A percentile compares a stretch with the other conserved stretches of the same genome.
Evolutionary conservation across 1,140 invertebrate genomes (phyloP).

Genomic region (Heliconius himera): DNA sequence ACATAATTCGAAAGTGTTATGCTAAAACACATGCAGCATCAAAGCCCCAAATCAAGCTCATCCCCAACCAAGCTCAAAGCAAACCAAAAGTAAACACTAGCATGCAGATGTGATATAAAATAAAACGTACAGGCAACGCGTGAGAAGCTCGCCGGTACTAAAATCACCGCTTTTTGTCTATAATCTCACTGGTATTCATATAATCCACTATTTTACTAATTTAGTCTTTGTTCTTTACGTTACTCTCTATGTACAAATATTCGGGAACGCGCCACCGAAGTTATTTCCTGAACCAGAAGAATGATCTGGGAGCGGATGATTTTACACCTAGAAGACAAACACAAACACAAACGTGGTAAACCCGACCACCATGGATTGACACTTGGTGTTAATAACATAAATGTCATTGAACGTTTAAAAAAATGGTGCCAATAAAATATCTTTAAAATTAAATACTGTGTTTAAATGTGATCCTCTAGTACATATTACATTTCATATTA

Average conservation of each 20-base stretch:
- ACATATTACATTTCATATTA: neutral
- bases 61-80: slow-evolving; percentile 20
- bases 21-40: slow-evolving; percentile 2
- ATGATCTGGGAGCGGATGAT: slow-evolving; percentile 80
- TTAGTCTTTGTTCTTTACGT: slow-evolving; percentile 80
- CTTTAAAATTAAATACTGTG: slow-evolving; percentile 1
- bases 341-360: slow-evolving; percentile 70
- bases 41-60: slow-evolving; percentile 20
- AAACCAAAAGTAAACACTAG: slow-evolving; percentile 38
- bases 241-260: slow-evolving; percentile 73
- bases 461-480: neutral
- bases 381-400: slow-evolving; percentile 33
- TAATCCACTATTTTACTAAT: slow-evolving; percentile 74
- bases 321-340: slow-evolving; percentile 80
- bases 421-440: slow-evolving; percentile 16
- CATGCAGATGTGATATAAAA: slow-evolving; percentile 71
- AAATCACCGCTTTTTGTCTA: slow-evolving; percentile 77
- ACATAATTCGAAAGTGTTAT: neutral
- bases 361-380: slow-evolving; percentile 55
- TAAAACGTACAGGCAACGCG: slow-evolving; percentile 72
- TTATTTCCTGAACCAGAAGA: slow-evolving; percentile 82
- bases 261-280: slow-evolving; percentile 74
- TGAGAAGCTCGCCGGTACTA: slow-evolving; percentile 73
- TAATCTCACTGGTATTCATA: slow-evolving; percentile 80
- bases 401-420: neutral